A percentile compares a stretch with the other conserved stretches of the same genome.
Conservation (phyloP, 2,797 vertebrate genomes). For the Enteromius anoplus region DNA sequence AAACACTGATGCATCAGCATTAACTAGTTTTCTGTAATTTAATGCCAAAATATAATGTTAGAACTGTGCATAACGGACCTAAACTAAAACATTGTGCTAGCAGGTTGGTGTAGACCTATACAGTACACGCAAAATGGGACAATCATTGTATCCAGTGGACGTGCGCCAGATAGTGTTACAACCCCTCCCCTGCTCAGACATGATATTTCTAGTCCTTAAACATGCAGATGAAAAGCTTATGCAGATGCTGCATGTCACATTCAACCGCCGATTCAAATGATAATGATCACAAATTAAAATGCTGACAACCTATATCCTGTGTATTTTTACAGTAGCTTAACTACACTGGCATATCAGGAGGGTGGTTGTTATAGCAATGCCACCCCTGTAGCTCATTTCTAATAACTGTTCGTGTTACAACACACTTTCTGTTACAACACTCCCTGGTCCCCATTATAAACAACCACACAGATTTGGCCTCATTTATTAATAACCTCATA, state of each 20-base stretch:
- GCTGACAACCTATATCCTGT: neutral
- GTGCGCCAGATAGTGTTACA: neutral
- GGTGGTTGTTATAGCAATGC: neutral
- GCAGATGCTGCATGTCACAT: neutral
- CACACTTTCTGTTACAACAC: neutral
- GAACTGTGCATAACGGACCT: neutral
- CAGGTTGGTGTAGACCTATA: neutral
- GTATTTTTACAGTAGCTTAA: neutral
- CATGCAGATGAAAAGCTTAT: neutral
- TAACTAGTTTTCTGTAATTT: neutral
- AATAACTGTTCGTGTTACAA: neutral
- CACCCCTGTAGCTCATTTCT: neutral
- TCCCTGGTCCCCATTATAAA: neutral
- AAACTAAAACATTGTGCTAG: neutral
- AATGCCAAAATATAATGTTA: neutral
- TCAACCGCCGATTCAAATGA: neutral
- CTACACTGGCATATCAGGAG: neutral
- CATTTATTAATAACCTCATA: neutral
- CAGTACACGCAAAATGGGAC: conserved; percentile 9
- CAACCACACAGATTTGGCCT: too few relatives aligned
- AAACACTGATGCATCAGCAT: neutral
- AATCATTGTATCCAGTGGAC: neutral
- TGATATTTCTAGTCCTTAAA: neutral
- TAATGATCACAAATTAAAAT: neutral
- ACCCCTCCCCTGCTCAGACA: neutral